A percentile compares a stretch with the other conserved stretches of the same genome.
Conservation (phyloP, 2,797 vertebrate species). For the Thalassophryne amazonica region DNA sequence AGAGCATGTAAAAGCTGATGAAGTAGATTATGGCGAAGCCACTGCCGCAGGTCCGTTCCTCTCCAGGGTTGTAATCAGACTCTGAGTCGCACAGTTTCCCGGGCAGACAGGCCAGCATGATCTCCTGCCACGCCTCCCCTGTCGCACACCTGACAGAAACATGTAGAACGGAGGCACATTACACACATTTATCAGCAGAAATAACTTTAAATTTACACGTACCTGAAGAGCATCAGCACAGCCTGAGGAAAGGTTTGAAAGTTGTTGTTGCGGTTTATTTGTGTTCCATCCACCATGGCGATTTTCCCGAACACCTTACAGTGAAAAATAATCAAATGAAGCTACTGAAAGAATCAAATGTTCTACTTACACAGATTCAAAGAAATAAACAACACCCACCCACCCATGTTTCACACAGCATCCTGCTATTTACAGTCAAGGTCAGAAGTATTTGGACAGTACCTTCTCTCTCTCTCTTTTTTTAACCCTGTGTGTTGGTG, state of each 20-base stretch:
- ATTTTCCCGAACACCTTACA: constrained; percentile 96
- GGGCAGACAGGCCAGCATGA: constrained; percentile 95
- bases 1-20: constrained; percentile 99
- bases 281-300: constrained; percentile 93
- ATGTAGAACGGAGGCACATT: neutral
- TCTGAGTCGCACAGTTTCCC: constrained; percentile 93
- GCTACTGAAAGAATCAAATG: no score
- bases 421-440: no score
- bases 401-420: no score
- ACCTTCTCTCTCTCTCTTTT: no score
- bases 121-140: constrained; percentile 98
- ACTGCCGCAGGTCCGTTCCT: constrained; percentile 92
- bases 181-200: no score
- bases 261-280: constrained; percentile 99
- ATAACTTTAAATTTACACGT: no score
- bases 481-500: no score
- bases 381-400: no score
- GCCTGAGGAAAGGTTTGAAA: constrained; percentile 98
- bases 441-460: no score
- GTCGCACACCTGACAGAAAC: constrained; percentile 87
- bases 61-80: constrained; percentile 89
- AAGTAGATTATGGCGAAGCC: constrained; percentile 96
- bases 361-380: no score
- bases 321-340: neutral
- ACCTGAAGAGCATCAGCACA: constrained; percentile 97